Base-by-base conservation (phyloP, 1,140 invertebrate genomes). In the Archivesica marissinica region DNA sequence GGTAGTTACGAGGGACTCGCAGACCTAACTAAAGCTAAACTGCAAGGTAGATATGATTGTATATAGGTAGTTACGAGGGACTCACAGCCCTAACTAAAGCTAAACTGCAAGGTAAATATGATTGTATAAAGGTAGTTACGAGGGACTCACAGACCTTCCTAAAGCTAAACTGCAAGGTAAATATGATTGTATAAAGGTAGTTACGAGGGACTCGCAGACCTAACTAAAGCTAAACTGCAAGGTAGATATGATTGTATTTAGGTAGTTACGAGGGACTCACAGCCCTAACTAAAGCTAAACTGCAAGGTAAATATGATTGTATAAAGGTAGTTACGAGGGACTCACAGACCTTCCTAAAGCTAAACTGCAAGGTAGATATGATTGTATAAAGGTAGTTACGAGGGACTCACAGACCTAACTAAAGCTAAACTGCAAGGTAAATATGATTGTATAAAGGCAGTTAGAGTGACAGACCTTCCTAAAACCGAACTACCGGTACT, bases 111-210 rank as follows among this genome's bases (percentile, higher is more conserved):
- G n/a, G n/a, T n/a, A n/a, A n/a, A n/a, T n/a, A n/a, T n/a, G n/a
- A n/a, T n/a, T n/a, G n/a, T 94, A 94, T 78, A 93, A 94, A 28
- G 94, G 94, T 7, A 88, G 88, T 33, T 94, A 94, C 86, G 87
- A 93, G 52, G 94, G 88, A 41, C 75, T 94, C 11, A 89, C 93
- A 17, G 94, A 94, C 89, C 87, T 94, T 20, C 92, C 91, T 33
- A 87, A 94, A 28, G 72, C 93, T 25, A 94, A 94, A 87, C 54
- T 93, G 52, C 91, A 91, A 90, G 92, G 92, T 92, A 81, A 88
- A n/a, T n/a, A n/a, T n/a, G n/a, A n/a, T n/a, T n/a, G n/a, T 94
- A 94, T 78, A 93, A 94, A 28, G 94, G 94, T 7, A 88, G 88
- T 33, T 94, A 94, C 86, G 87, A 93, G 52, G 94, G 88, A 41